Evolutionary conservation across 30 jellyfish, hydroid and myxozoan genomes (phyloP).

Genomic region (Sanderia malayensis): DNA sequence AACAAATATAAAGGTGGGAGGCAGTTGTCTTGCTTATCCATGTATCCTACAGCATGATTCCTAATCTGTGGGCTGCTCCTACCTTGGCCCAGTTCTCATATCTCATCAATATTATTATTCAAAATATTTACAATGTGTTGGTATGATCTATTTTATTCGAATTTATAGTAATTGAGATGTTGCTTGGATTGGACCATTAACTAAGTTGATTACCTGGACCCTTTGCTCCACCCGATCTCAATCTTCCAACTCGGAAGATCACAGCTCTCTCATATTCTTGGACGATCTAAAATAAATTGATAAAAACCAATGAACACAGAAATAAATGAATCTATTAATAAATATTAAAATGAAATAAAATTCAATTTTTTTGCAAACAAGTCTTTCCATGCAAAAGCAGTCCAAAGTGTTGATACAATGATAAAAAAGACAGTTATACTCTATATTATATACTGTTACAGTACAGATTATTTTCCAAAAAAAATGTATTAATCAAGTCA

Average conservation of each 20-base stretch:
- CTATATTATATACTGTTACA: neutral
- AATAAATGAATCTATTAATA: neutral
- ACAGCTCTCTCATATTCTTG: conserved; percentile 97
- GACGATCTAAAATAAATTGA: conserved; percentile 57
- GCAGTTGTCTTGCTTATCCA: too few relatives aligned
- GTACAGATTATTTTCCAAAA: neutral
- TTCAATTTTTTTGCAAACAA: neutral
- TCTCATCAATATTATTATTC: neutral
- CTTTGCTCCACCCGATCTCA: conserved; percentile 78
- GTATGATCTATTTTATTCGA: too few relatives aligned
- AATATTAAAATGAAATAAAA: too few relatives aligned
- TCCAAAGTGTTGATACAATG: neutral
- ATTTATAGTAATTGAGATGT: neutral
- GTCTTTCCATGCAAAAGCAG: neutral
- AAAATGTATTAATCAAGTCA: neutral
- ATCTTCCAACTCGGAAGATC: conserved; percentile 87
- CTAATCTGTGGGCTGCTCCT: neutral
- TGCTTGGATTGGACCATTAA: neutral
- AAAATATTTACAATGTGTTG: too few relatives aligned
- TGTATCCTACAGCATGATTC: too few relatives aligned
- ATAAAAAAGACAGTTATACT: neutral
- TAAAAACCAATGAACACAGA: neutral
- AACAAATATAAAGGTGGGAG: too few relatives aligned
- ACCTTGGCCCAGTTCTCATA: neutral
- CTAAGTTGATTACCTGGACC: conserved; percentile 96